A percentile compares a stretch with the other conserved stretches of the same genome.
Evolutionary conservation across 2,888 invertebrate species (phyloP).

Genomic region (Arge pagana): DNA sequence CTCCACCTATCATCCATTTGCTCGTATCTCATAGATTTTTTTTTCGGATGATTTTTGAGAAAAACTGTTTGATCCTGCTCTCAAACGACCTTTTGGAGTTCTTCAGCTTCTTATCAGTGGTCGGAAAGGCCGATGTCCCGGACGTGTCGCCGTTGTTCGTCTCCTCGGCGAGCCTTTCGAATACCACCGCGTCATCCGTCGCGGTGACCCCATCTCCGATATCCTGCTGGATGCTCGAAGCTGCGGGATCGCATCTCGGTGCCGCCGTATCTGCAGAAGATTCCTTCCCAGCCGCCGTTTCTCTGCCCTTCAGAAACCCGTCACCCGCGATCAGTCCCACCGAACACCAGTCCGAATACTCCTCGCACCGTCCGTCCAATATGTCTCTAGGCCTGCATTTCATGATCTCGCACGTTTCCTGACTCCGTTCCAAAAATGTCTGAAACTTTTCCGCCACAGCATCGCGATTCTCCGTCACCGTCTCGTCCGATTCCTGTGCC

Average conservation of each 20-base stretch:
- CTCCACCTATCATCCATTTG: too few species aligned
- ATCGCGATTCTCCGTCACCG: not conserved
- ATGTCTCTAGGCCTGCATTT: not conserved
- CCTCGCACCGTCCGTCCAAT: conserved; percentile 2
- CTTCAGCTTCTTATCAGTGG: too few species aligned
- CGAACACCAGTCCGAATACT: conserved; percentile 14
- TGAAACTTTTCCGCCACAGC: not conserved
- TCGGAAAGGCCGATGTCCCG: not conserved
- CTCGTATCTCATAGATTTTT: too few species aligned
- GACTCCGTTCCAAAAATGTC: not conserved
- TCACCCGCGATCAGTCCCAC: conserved; percentile 4
- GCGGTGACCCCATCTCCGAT: too few species aligned
- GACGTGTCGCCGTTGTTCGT: too few species aligned
- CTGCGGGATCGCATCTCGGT: too few species aligned
- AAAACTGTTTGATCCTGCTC: conserved; percentile 6
- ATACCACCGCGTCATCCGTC: too few species aligned
- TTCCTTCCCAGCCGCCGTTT: not conserved
- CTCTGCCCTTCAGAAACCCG: not conserved
- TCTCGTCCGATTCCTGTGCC: not conserved
- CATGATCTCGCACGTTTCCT: not conserved
- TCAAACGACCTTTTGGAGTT: conserved; percentile 6
- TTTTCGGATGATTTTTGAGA: conserved; percentile 2
- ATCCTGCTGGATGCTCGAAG: too few species aligned
- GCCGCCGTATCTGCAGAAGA: too few species aligned
- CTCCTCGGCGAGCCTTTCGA: too few species aligned